These are phyloP conservation scores for Cheilinus undulatus DNA, from an alignment of 2,113 vertebrate species.

Conservation along the genomic window DNA sequence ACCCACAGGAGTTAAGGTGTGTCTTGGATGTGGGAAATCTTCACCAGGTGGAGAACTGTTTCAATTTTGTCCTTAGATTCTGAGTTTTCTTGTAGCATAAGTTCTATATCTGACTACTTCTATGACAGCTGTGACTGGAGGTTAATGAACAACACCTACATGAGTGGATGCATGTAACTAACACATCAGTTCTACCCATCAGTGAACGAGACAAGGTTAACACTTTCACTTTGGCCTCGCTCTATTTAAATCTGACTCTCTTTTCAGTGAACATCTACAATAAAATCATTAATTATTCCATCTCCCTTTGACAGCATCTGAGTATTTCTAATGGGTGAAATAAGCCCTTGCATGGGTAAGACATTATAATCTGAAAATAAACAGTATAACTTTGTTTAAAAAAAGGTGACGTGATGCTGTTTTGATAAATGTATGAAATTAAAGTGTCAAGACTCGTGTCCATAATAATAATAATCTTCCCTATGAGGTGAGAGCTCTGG, in stretches of 20 bases:
- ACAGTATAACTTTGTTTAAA: neutral
- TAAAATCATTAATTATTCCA: too few species aligned
- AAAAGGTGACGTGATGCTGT: neutral
- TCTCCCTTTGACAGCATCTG: too few species aligned
- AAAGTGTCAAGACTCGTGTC: neutral
- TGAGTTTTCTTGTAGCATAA: neutral
- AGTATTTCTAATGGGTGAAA: too few species aligned
- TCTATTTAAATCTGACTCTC: too few species aligned
- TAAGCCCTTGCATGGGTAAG: too few species aligned
- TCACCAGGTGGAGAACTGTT: neutral
- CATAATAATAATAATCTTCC: constrained; percentile 32
- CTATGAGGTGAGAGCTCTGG: constrained; percentile 10
- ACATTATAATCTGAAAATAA: too few species aligned
- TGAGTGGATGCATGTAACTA: too few species aligned
- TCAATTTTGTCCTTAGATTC: constrained; percentile 25
- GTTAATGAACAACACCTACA: neutral
- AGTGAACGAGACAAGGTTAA: too few species aligned
- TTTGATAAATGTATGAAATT: constrained; percentile 9
- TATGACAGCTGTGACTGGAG: constrained; percentile 5
- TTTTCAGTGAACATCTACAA: too few species aligned
- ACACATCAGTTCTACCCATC: too few species aligned
- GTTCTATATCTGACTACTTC: constrained; percentile 13
- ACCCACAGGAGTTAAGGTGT: neutral
- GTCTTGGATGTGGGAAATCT: neutral
- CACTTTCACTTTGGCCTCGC: too few species aligned